These are phyloP conservation scores for Hypomecis punctinalis DNA, from an alignment of 2,888 invertebrate genomes.

Conservation along the genomic window DNA sequence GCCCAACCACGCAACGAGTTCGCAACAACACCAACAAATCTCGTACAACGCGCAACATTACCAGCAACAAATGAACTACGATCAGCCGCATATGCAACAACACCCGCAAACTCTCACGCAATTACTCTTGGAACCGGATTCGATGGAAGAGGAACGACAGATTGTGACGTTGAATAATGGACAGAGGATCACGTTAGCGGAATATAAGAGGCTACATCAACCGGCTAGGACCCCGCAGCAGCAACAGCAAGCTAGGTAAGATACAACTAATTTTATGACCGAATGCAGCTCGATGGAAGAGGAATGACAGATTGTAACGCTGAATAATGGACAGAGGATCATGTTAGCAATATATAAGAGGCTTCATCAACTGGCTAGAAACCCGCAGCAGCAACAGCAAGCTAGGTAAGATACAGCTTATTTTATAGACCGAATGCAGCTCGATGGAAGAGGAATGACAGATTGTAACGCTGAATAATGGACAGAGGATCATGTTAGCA, in stretches of 20 bases:
- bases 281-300: too few species aligned
- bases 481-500: slow-evolving; percentile 42
- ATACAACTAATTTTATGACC: too few species aligned
- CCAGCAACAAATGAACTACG: slow-evolving; percentile 62
- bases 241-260: slow-evolving; percentile 59
- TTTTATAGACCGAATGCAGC: too few species aligned
- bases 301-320: too few species aligned
- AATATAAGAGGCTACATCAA: slow-evolving; percentile 74
- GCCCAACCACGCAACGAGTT: slow-evolving; percentile 51
- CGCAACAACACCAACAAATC: slow-evolving; percentile 53
- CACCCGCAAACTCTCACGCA: slow-evolving; percentile 65
- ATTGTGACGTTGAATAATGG: slow-evolving; percentile 72
- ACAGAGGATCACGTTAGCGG: slow-evolving; percentile 76
- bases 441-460: too few species aligned
- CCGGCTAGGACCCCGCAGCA: slow-evolving; percentile 68
- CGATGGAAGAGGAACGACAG: slow-evolving; percentile 73
- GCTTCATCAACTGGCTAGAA: slow-evolving; percentile 65
- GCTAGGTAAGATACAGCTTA: slow-evolving; percentile 5
- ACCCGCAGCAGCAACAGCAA: slow-evolving; percentile 37
- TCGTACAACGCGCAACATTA: slow-evolving; percentile 63
- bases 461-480: too few species aligned
- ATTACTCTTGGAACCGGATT: slow-evolving; percentile 69
- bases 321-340: too few species aligned
- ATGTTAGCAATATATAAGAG: slow-evolving; percentile 44
- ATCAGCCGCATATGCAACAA: slow-evolving; percentile 62